Percentiles rank a stretch among this genome's conserved stretches.
These are phyloP conservation scores for Plagiodera versicolora DNA, from an alignment of 2,888 invertebrate species.

Conservation along the genomic window DNA sequence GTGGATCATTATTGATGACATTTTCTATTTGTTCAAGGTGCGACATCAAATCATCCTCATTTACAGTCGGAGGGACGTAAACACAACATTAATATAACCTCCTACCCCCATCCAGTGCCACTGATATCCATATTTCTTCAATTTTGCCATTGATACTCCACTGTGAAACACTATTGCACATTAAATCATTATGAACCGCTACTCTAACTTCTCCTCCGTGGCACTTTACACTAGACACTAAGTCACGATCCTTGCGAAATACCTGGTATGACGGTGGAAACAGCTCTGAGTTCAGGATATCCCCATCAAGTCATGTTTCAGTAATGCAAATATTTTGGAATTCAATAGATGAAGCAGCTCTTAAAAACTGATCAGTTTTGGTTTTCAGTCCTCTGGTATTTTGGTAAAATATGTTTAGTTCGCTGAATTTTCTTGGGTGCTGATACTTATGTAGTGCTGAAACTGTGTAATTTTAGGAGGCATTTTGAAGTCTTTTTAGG, in stretches of 20 bases:
- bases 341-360: slow-evolving; percentile 1
- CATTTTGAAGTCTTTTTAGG: background rate
- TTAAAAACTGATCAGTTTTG: slow-evolving; percentile 2
- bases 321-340: slow-evolving; percentile 4
- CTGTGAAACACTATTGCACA: slow-evolving; percentile 1
- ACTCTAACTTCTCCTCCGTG: background rate
- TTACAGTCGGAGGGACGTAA: no score
- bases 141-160: no score
- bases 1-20: no score
- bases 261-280: slow-evolving; percentile 10
- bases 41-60: no score
- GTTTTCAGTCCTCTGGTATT: slow-evolving; percentile 8
- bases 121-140: no score
- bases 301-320: slow-evolving; percentile 3
- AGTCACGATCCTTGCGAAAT: background rate
- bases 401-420: slow-evolving; percentile 4
- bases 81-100: no score
- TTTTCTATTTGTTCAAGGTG: no score
- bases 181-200: background rate
- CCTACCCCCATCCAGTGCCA: no score
- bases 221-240: slow-evolving; percentile 9
- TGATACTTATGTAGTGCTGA: background rate
- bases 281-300: background rate
- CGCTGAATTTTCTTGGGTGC: background rate
- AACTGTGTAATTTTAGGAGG: background rate